phyloP scores from a whole-genome alignment of 2,113 vertebrate species.

The Alces alces region DNA sequence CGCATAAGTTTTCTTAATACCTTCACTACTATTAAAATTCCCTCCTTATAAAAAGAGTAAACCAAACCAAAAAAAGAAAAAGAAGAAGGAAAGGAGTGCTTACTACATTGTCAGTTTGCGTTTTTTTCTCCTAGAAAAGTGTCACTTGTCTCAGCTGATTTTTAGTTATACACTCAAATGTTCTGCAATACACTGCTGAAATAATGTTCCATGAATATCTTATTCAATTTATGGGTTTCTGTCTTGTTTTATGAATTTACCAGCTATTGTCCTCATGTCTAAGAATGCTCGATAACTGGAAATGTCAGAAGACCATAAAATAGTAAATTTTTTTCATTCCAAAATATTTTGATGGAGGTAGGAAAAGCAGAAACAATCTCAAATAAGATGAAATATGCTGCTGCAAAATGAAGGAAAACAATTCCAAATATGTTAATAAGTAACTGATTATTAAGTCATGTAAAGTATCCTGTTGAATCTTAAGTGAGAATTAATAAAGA shows the following conservation, averaged over 20 bases:
- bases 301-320: constrained; percentile 49
- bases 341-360: constrained; percentile 27
- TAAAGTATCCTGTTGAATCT: background rate
- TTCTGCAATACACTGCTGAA: constrained; percentile 11
- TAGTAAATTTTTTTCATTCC: constrained; percentile 12
- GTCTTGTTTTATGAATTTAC: constrained; percentile 38
- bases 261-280: constrained; percentile 55
- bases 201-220: constrained; percentile 49
- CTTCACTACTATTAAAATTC: background rate
- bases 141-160: background rate
- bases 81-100: background rate
- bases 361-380: background rate
- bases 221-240: constrained; percentile 49
- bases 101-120: background rate
- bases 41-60: background rate
- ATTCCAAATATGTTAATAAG: constrained; percentile 53
- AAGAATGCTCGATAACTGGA: constrained; percentile 54
- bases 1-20: background rate
- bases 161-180: constrained; percentile 6
- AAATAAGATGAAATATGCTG: constrained; percentile 13
- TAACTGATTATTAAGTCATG: constrained; percentile 47
- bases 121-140: background rate
- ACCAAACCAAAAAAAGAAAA: background rate
- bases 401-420: constrained; percentile 39
- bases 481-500: constrained; percentile 55